Percentiles rank a stretch among this genome's conserved stretches.
Evolutionary conservation across 2,888 invertebrate genomes (phyloP).

Genomic region (Drosophila anomelani): DNA sequence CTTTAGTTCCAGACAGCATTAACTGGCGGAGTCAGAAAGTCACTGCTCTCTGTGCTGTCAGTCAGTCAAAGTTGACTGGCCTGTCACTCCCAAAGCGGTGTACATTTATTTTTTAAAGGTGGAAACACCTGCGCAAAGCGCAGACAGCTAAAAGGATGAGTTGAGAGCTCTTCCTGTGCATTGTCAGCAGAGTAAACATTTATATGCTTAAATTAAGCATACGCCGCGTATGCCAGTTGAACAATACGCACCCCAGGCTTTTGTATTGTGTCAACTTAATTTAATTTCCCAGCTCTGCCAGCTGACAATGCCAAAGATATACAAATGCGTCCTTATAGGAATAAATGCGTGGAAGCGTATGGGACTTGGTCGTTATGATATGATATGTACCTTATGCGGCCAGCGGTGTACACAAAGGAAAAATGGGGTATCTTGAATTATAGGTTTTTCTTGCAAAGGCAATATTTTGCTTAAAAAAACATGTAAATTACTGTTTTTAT

Average conservation of each 20-base stretch:
- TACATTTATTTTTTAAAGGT: constrained; percentile 28
- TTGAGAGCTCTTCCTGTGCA: constrained; percentile 12
- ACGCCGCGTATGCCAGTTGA: constrained; percentile 31
- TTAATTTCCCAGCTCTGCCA: constrained; percentile 36
- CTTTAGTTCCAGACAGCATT: constrained; percentile 7
- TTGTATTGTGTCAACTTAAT: constrained; percentile 42
- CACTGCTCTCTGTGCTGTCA: constrained; percentile 1
- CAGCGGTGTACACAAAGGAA: background rate
- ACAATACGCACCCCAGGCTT: constrained; percentile 25
- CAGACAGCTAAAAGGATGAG: constrained; percentile 12
- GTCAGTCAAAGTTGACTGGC: constrained; percentile 29
- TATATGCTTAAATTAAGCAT: constrained; percentile 49
- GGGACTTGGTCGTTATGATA: constrained; percentile 5
- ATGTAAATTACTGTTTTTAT: background rate
- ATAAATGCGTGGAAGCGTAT: background rate
- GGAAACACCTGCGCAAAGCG: constrained; percentile 20
- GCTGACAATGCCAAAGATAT: constrained; percentile 33
- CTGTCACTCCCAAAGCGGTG: constrained; percentile 27
- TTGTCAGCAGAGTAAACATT: constrained; percentile 33
- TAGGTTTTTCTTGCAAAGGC: background rate
- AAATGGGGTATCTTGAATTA: background rate
- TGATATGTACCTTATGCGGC: constrained; percentile 10
- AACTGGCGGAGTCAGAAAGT: constrained; percentile 4
- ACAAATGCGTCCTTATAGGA: constrained; percentile 16
- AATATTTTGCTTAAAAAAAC: background rate